phyloP scores from a whole-genome alignment of 2,113 vertebrate genomes.

The Corapipo altera region DNA sequence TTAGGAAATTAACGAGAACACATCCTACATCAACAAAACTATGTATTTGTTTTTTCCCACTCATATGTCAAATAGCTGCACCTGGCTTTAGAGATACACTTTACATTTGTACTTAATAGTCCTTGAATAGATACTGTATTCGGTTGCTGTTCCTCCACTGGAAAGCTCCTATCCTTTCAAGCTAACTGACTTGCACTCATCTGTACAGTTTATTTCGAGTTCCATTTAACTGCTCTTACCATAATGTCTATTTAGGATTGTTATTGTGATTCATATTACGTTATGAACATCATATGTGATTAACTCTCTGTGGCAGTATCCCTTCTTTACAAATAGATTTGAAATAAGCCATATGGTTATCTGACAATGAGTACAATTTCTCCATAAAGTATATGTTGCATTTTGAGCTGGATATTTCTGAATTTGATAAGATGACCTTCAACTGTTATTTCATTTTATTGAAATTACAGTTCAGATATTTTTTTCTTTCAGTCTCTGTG shows the following conservation, averaged over 20 bases:
- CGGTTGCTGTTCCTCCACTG: background rate
- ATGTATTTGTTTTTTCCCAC: background rate
- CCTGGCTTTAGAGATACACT: background rate
- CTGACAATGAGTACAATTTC: background rate
- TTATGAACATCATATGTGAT: background rate
- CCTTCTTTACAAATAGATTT: conserved; percentile 4
- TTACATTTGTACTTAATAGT: background rate
- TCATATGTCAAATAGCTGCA: background rate
- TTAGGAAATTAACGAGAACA: background rate
- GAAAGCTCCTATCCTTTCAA: background rate
- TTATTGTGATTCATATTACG: background rate
- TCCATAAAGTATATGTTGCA: background rate
- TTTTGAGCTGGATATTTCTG: background rate
- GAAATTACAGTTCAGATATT: background rate
- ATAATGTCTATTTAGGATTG: background rate
- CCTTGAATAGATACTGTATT: background rate
- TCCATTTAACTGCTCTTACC: conserved; percentile 4
- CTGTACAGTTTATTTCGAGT: background rate
- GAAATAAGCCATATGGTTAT: conserved; percentile 2
- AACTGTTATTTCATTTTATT: background rate
- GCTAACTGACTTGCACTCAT: background rate
- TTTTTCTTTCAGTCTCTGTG: background rate
- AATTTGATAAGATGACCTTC: background rate
- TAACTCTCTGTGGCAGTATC: background rate
- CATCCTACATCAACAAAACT: background rate